These are phyloP conservation scores for Isurus oxyrinchus DNA, from an alignment of 2,113 vertebrate species.

Conservation along the genomic window DNA sequence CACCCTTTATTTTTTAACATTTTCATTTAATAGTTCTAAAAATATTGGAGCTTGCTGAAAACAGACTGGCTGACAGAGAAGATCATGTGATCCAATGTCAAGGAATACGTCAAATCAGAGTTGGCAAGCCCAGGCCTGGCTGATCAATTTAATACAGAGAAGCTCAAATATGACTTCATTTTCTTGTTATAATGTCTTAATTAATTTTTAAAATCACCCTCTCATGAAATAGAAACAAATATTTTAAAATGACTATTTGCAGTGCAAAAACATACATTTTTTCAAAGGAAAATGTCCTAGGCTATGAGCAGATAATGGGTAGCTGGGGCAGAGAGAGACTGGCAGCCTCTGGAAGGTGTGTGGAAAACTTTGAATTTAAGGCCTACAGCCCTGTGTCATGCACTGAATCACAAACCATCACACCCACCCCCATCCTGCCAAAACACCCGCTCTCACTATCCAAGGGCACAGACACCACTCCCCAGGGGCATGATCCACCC, in stretches of 20 bases:
- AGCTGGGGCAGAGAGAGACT: neutral
- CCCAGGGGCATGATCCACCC: no score
- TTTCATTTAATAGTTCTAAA: neutral
- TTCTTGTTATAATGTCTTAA: neutral
- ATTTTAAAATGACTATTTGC: neutral
- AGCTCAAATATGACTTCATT: neutral
- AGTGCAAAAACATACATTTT: neutral
- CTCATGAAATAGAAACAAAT: neutral
- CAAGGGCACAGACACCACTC: no score
- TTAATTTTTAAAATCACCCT: neutral
- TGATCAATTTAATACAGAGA: neutral
- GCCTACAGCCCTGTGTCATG: neutral
- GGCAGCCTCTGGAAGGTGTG: no score
- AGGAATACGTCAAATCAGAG: neutral
- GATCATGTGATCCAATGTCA: neutral
- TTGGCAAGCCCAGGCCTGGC: neutral
- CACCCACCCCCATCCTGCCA: no score
- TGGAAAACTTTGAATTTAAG: neutral
- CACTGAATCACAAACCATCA: no score
- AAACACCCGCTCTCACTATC: no score
- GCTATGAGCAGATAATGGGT: neutral
- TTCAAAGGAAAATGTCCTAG: no score
- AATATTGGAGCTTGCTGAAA: neutral
- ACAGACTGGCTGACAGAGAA: neutral
- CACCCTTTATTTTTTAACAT: neutral